Evolutionary conservation across 2,888 invertebrate species (phyloP).

Genomic region (Troides helena): DNA sequence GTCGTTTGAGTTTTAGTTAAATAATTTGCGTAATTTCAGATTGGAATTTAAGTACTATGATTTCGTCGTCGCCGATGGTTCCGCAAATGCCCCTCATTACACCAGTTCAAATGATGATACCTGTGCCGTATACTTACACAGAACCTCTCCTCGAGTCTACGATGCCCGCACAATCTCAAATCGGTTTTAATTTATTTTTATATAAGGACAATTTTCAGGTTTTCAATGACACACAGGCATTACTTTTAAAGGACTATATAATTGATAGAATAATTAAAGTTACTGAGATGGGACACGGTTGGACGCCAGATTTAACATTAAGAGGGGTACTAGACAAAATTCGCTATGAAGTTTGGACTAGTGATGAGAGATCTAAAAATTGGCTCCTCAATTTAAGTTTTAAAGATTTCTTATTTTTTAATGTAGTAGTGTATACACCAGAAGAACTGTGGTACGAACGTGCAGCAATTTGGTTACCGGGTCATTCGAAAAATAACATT

Average conservation of each 20-base stretch:
- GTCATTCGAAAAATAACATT: slow-evolving; percentile 56
- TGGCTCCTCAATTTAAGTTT: slow-evolving; percentile 65
- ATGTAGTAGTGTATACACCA: slow-evolving; percentile 62
- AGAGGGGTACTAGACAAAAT: slow-evolving; percentile 57
- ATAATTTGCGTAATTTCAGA: slow-evolving; percentile 49
- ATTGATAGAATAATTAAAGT: slow-evolving; percentile 53
- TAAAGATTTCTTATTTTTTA: slow-evolving; percentile 50
- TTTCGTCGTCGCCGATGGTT: slow-evolving; percentile 24
- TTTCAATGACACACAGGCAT: slow-evolving; percentile 50
- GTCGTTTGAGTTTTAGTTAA: neutral
- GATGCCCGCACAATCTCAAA: slow-evolving; percentile 30
- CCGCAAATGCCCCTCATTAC: slow-evolving; percentile 25
- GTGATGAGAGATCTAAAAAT: slow-evolving; percentile 52
- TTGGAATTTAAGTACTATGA: slow-evolving; percentile 44
- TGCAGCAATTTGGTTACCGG: slow-evolving; percentile 70
- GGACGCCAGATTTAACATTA: slow-evolving; percentile 61
- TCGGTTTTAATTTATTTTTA: slow-evolving; percentile 51
- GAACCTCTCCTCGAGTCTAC: slow-evolving; percentile 17
- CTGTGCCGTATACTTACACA: slow-evolving; percentile 31
- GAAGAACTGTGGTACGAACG: slow-evolving; percentile 72
- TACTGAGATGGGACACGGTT: slow-evolving; percentile 47
- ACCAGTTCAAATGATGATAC: slow-evolving; percentile 36
- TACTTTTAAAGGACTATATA: slow-evolving; percentile 53
- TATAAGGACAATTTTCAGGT: slow-evolving; percentile 66
- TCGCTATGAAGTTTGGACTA: slow-evolving; percentile 59